These are phyloP conservation scores for Nycticryphes semicollaris DNA, from an alignment of 2,113 vertebrate species.

Conservation along the genomic window DNA sequence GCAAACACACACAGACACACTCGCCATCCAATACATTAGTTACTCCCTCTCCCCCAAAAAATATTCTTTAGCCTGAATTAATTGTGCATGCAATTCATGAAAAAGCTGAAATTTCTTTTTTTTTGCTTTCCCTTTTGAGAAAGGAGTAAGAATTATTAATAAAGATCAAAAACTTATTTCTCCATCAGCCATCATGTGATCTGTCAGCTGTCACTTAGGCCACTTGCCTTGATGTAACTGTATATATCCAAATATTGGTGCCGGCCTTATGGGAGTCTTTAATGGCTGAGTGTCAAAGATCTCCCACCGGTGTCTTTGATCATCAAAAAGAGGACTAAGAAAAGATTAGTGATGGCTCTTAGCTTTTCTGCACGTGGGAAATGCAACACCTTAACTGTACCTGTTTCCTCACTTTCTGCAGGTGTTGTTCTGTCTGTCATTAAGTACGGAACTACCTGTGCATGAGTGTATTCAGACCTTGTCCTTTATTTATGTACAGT, in stretches of 20 bases:
- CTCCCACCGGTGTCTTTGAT: background rate
- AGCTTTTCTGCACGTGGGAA: background rate
- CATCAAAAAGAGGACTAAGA: background rate
- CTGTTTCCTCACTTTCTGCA: fast-evolving
- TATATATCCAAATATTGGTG: background rate
- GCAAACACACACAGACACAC: background rate
- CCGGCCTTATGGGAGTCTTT: background rate
- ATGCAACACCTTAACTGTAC: fast-evolving
- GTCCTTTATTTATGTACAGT: background rate
- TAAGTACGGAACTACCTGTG: background rate
- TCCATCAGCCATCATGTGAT: fast-evolving
- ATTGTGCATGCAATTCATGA: background rate
- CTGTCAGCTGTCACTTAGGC: background rate
- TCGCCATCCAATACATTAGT: background rate
- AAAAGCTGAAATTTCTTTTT: background rate
- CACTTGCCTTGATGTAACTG: background rate
- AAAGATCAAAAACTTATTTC: background rate
- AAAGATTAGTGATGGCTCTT: background rate
- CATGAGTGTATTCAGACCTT: background rate
- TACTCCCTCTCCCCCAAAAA: background rate
- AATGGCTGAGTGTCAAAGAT: background rate
- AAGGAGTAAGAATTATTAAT: background rate
- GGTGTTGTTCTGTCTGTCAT: background rate
- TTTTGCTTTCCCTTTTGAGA: background rate
- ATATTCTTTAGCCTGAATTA: background rate